Percentiles rank a stretch among this genome's conserved stretches.
Evolutionary conservation across 2,113 vertebrate species (phyloP).

Genomic region (Eurystomus gularis): DNA sequence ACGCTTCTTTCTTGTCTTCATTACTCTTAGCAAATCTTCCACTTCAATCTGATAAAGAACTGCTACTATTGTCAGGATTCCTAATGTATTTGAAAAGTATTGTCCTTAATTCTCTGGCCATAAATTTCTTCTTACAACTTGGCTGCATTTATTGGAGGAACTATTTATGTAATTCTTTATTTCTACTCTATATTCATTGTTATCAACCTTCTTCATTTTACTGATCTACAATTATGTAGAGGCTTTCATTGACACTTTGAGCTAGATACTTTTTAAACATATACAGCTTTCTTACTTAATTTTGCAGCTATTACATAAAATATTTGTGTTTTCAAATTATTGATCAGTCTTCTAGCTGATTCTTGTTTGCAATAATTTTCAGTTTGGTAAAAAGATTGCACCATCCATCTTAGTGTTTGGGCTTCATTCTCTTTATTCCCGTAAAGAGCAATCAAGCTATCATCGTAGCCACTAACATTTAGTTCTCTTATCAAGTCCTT

Average conservation of each 20-base stretch:
- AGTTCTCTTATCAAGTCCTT: not conserved
- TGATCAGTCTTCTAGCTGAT: not conserved
- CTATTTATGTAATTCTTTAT: not conserved
- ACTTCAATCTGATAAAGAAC: conserved; percentile 9
- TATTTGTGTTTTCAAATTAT: not conserved
- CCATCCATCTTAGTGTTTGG: not conserved
- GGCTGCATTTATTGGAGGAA: not conserved
- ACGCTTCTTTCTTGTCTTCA: not conserved
- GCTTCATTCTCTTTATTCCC: not conserved
- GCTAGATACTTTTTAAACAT: not conserved
- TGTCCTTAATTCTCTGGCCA: conserved; percentile 5
- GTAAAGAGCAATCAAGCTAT: not conserved
- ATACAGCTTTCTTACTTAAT: not conserved
- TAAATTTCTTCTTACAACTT: conserved; percentile 29
- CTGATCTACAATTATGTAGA: not conserved
- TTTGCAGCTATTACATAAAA: not conserved
- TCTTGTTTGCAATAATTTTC: not conserved
- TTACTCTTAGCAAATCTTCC: conserved; percentile 14
- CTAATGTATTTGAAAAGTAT: conserved; percentile 32
- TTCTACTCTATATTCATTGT: not conserved
- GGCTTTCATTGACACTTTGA: conserved; percentile 1
- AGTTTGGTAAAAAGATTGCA: not conserved
- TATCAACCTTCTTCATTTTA: not conserved
- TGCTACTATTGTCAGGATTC: not conserved
- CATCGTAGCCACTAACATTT: not conserved